Conservation (phyloP, 1,140 invertebrate genomes). For the Dufourea novaeangliae region DNA sequence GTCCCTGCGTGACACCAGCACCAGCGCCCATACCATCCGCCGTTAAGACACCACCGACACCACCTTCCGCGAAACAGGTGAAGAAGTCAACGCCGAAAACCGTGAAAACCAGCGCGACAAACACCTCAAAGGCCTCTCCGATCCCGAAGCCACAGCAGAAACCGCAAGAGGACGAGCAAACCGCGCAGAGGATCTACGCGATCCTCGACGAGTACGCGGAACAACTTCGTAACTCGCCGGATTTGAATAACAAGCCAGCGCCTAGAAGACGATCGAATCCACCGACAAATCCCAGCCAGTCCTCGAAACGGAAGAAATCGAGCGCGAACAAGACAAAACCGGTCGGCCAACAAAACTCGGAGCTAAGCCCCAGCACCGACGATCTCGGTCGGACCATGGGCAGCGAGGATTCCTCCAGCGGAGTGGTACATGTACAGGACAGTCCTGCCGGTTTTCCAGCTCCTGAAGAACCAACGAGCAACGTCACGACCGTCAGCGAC, state of each 20-base stretch:
- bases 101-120: conserved; percentile 83
- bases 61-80: conserved; percentile 80
- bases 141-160: conserved; percentile 88
- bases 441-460: conserved; percentile 74
- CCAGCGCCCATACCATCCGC: conserved; percentile 77
- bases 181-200: conserved; percentile 89
- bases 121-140: conserved; percentile 85
- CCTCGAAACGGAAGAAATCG: conserved; percentile 88
- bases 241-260: conserved; percentile 90
- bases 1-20: conserved; percentile 83
- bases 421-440: conserved; percentile 83
- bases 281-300: conserved; percentile 86
- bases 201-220: conserved; percentile 91
- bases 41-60: conserved; percentile 74
- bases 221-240: conserved; percentile 89
- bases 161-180: conserved; percentile 91
- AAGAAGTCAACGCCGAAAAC: conserved; percentile 83
- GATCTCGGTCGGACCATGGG: conserved; percentile 86
- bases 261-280: conserved; percentile 88
- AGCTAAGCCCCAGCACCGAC: conserved; percentile 84
- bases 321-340: conserved; percentile 83
- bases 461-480: conserved; percentile 71
- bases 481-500: conserved; percentile 29
- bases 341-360: conserved; percentile 80
- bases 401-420: conserved; percentile 87